phyloP scores from a whole-genome alignment of 2,888 invertebrate genomes.

The Chrysina gloriosa region DNA sequence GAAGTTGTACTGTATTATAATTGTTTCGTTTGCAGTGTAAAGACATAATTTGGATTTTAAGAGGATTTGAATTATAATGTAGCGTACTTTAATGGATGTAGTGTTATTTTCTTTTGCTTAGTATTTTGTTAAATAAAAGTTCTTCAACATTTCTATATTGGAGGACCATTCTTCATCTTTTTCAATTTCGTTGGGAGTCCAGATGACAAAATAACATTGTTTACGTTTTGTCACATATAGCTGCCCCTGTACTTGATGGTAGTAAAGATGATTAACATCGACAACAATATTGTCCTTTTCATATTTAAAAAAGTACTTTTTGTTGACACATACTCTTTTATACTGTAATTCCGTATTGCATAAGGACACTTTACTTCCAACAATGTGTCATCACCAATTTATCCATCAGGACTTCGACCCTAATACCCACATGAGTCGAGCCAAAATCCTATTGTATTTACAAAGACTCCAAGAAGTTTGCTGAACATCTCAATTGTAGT shows the following conservation, averaged over 20 bases:
- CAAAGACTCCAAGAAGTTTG: background rate
- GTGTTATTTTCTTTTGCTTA: no score
- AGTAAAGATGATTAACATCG: background rate
- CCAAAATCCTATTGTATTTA: slow-evolving; percentile 37
- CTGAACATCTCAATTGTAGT: slow-evolving; percentile 28
- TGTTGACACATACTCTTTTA: background rate
- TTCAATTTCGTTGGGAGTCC: background rate
- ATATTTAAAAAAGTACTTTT: slow-evolving; percentile 11
- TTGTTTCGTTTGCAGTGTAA: no score
- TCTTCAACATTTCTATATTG: slow-evolving; percentile 40
- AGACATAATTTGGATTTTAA: no score
- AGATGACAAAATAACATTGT: background rate
- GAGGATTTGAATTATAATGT: no score
- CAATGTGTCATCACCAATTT: slow-evolving; percentile 34
- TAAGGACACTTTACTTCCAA: slow-evolving; percentile 28
- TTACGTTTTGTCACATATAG: background rate
- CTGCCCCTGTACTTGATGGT: slow-evolving; percentile 11
- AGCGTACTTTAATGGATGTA: no score
- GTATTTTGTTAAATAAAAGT: background rate
- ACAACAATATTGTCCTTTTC: background rate
- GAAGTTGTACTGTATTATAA: no score
- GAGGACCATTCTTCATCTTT: background rate
- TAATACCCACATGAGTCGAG: slow-evolving; percentile 38
- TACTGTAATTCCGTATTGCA: background rate
- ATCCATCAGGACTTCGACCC: slow-evolving; percentile 42